Evolutionary conservation across 2,113 vertebrate species (phyloP), one percentile per base, ranked within the genome.

Genomic region (Entomyzon cyanotis): DNA sequence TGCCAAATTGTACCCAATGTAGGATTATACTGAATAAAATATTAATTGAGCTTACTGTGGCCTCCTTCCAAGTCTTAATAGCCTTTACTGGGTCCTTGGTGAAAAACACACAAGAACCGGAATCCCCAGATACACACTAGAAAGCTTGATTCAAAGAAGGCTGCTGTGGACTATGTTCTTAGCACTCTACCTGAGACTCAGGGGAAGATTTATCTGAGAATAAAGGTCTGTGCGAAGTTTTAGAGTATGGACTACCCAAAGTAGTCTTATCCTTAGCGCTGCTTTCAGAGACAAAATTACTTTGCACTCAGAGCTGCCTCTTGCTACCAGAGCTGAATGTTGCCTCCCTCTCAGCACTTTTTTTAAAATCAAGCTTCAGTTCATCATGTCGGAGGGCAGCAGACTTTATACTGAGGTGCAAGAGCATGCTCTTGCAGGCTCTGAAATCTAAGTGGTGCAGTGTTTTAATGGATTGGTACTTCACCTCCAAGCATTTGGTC

Each of bases 1-100:
- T 59, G 62, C 59, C 87, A 88, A 78, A 62, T 80, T 81, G 63
- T 75, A 46, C 56, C 67, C 64, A 74, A 13, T 47, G 25, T 31
- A 91, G 64, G 28, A 83, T 74, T 90, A 83, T 9, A 69, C 37
- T 30, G 27, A 88, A 93, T 94, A 77, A 94, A 87, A 89, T 74
- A 95, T 70, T 86, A 15, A 90, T n/a, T 73, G 74, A 35, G 41
- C 23, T 41, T 82, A 62, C 2, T 49, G 39, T 69, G 92, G 71
- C 67, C n/a, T 86, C 30, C 42, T 91, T 87, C 91, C 91, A 95
- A 80, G 70, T 39, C 67, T 63, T 63, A 91, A 93, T 15, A 93
- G 84, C 55, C 41, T 95, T 88, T 94, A 69, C 67, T 83, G 30
- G 53, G 63, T n/a, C 23, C 55, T 73, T 69, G 47, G 55, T 86